These are phyloP conservation scores for Ormyrus thymus DNA, from an alignment of 2,888 invertebrate genomes.

Conservation along the genomic window DNA sequence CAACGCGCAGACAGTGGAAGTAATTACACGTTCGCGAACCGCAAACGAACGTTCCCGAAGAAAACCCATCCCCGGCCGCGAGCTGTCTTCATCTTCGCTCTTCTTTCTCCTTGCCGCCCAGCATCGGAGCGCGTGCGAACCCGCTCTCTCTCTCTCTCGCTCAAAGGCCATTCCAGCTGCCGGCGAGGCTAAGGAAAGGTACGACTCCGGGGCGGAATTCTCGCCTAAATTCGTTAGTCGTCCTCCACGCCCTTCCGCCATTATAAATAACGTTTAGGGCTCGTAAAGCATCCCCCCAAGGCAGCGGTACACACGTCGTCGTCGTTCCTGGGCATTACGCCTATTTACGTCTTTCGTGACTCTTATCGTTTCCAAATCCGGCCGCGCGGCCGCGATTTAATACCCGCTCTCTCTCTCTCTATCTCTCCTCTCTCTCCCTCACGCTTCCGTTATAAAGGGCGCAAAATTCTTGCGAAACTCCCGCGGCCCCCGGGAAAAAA, in stretches of 20 bases:
- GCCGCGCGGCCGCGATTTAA: conserved; percentile 31
- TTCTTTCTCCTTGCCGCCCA: not conserved
- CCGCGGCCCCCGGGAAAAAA: not conserved
- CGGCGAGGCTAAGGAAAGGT: too few relatives aligned
- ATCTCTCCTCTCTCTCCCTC: not conserved
- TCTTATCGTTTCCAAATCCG: conserved; percentile 47
- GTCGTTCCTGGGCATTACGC: conserved; percentile 22
- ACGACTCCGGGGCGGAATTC: not conserved
- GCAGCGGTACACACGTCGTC: not conserved
- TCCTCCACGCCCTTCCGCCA: conserved; percentile 5
- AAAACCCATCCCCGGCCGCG: not conserved
- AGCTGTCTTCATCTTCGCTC: not conserved
- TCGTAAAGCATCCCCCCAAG: conserved; percentile 41
- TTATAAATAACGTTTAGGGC: conserved; percentile 55
- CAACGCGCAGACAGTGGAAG: not conserved
- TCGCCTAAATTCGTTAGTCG: conserved; percentile 10
- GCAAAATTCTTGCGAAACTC: too few relatives aligned
- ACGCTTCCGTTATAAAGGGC: not conserved
- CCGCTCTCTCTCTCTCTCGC: not conserved
- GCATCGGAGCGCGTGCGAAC: too few relatives aligned
- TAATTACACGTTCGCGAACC: not conserved
- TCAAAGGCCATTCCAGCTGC: too few relatives aligned
- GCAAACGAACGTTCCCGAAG: not conserved
- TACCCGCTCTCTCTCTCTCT: not conserved
- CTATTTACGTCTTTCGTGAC: conserved; percentile 49